phyloP scores from a whole-genome alignment of 2,113 vertebrate genomes.

The Arenaria interpres region DNA sequence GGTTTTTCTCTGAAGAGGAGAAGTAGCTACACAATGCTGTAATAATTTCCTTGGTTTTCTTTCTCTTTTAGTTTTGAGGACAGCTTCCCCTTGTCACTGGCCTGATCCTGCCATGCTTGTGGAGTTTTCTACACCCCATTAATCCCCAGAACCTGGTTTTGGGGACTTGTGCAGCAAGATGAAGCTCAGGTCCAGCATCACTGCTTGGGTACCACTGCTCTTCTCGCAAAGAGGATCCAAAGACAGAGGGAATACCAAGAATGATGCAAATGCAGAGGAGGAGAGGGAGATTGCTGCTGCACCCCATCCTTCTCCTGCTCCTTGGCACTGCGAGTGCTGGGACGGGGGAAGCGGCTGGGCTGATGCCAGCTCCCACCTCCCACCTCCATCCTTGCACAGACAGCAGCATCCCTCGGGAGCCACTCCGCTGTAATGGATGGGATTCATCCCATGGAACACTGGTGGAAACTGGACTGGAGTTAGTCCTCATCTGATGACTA shows the following conservation, averaged over 20 bases:
- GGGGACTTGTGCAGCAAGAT: background rate
- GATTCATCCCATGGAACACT: background rate
- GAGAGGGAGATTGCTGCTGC: background rate
- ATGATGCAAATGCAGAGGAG: background rate
- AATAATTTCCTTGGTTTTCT: background rate
- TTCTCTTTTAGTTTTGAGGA: background rate
- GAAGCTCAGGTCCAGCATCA: background rate
- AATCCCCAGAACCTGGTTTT: background rate
- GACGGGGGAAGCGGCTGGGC: background rate
- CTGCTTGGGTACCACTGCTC: background rate
- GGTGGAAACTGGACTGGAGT: background rate
- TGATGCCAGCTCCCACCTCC: background rate
- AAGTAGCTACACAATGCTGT: fast-evolving
- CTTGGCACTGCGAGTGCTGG: background rate
- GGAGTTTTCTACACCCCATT: background rate
- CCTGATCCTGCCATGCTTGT: background rate
- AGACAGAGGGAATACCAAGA: background rate
- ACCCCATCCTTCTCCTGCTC: background rate
- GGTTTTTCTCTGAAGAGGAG: background rate
- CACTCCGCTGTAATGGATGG: background rate
- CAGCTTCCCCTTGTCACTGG: background rate
- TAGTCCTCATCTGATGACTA: background rate
- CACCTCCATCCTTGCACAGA: background rate
- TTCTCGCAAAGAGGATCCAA: background rate
- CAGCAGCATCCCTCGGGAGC: background rate